Base-by-base conservation (phyloP, 1,140 invertebrate species). In the Saccostrea echinata region DNA sequence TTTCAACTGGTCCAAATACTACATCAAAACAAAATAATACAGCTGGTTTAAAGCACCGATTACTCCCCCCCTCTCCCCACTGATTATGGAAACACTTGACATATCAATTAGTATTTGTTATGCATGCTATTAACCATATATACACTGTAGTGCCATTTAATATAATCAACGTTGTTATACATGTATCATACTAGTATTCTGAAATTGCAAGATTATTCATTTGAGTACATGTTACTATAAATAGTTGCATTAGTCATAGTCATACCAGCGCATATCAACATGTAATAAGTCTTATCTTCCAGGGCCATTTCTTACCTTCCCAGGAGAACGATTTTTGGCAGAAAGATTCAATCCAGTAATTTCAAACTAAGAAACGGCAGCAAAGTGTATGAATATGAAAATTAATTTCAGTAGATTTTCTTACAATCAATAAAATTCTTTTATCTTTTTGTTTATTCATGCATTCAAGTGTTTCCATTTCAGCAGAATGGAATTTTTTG, bases 1-100 rank as follows among this genome's bases (percentile, higher is more conserved):
- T 76, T 76, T 76, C 68, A 76, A 76, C 27, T 76, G 68, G 68
- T 76, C 68, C 68, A 76, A 76, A 76, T 76, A 76, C 68, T 76
- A 76, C 68, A 76, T 27, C 68, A 76, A 76, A 76, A 76, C 68
- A 76, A 76, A 76, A 76, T 27, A 76, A 33, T 30, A 76, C 27
- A 16, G 30, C 30, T 27, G 24, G 30, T 76, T 76, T n/a, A n/a
- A 76, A 76, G 68, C 68, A 35, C 24, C 13, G 68, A 30, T 33
- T 24, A 21, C 24, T 64, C 18, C 57, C 55, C 68, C 68, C 30
- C 30, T 12, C 13, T 16, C 9, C 11, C 27, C 24, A 76, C 68
- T 76, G 68, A 76, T 76, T 30, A 76, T 76, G 68, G 68, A 76
- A 76, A 76, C 68, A 76, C 68, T 76, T 76, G 68, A 30, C 27